Conservation (phyloP, 2,888 invertebrate genomes). For the Mayetiola destructor region DNA sequence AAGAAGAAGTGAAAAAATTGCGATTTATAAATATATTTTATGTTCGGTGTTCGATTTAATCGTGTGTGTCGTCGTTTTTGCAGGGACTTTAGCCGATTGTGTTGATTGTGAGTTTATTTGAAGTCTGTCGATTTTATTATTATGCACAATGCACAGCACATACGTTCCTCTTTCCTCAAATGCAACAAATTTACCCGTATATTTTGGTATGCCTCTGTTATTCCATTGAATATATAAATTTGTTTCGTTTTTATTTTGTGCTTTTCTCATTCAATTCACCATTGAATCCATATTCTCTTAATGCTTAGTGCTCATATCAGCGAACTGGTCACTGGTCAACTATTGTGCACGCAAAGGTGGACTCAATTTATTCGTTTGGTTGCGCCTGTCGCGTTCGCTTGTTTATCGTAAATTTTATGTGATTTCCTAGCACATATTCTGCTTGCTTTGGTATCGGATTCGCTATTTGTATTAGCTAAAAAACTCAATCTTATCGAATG, state of each 20-base stretch:
- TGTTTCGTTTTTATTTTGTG: neutral
- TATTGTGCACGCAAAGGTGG: neutral
- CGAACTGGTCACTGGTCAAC: neutral
- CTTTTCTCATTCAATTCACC: neutral
- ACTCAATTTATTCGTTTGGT: slow-evolving; percentile 11
- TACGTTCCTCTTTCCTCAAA: slow-evolving; percentile 4
- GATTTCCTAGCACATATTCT: neutral
- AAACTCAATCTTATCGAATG: too few relatives aligned
- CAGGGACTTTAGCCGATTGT: neutral
- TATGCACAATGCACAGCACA: slow-evolving; percentile 12
- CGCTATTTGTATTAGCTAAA: too few relatives aligned
- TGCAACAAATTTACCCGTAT: too few relatives aligned
- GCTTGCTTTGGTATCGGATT: neutral
- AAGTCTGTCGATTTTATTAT: slow-evolving; percentile 7
- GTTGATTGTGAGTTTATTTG: too few relatives aligned
- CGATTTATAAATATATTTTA: slow-evolving; percentile 13
- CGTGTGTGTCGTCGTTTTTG: neutral
- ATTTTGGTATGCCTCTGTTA: neutral
- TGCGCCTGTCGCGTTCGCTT: slow-evolving; percentile 1
- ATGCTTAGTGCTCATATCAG: neutral
- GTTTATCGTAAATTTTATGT: neutral
- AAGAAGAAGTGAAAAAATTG: too few relatives aligned
- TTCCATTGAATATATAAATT: neutral
- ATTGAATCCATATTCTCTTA: neutral
- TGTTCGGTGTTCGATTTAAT: slow-evolving; percentile 12